Evolutionary conservation across 1,140 invertebrate genomes (phyloP).

Genomic region (Drosophila obscura): DNA sequence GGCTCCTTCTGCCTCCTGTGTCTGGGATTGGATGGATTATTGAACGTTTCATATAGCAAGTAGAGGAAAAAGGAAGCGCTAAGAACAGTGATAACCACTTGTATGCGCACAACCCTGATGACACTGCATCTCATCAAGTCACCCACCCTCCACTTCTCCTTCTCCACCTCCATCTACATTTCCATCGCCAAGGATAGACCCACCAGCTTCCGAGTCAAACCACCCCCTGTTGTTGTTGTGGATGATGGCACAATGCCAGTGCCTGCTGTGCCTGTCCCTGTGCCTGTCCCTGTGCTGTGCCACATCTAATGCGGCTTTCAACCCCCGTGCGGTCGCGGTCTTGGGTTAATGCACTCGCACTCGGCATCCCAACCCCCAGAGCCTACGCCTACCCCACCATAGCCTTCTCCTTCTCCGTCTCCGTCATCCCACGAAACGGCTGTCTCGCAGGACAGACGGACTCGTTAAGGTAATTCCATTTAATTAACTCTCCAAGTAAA

Average conservation of each 20-base stretch:
- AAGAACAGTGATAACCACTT: conserved; percentile 73
- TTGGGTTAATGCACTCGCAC: conserved; percentile 85
- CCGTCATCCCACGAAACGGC: background rate
- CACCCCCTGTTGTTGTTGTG: conserved; percentile 18
- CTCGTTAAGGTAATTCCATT: conserved; percentile 67
- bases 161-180: too few relatives aligned
- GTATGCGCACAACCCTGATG: conserved; percentile 41
- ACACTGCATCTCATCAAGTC: too few relatives aligned
- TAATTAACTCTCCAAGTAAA: conserved; percentile 68
- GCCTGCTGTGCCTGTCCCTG: too few relatives aligned
- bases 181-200: too few relatives aligned
- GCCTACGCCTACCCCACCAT: conserved; percentile 26
- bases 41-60: conserved; percentile 45
- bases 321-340: conserved; percentile 51
- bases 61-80: background rate
- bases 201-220: conserved; percentile 36
- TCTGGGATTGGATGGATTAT: conserved; percentile 50
- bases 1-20: conserved; percentile 5
- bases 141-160: conserved; percentile 37
- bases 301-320: conserved; percentile 44
- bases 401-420: background rate
- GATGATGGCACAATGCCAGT: too few relatives aligned
- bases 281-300: background rate
- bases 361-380: conserved; percentile 64
- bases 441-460: conserved; percentile 7